Evolutionary conservation across 1,140 invertebrate species (phyloP).

Genomic region (Arctopsyche grandis): DNA sequence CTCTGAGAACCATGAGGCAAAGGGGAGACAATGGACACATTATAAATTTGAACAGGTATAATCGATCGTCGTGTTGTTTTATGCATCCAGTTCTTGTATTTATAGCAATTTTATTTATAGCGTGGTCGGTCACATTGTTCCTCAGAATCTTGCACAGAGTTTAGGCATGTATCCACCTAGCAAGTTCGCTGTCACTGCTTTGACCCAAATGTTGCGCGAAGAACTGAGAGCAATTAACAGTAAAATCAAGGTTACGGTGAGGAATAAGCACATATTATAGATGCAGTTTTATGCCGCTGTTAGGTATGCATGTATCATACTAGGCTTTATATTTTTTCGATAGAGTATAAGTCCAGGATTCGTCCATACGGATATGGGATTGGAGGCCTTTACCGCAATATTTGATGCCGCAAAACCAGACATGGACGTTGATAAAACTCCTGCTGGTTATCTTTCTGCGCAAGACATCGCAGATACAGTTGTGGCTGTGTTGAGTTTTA

Average conservation of each 20-base stretch:
- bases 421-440: background rate
- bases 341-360: conserved; percentile 72
- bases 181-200: conserved; percentile 76
- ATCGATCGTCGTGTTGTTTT: too few relatives aligned
- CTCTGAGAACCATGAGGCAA: conserved; percentile 70
- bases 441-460: conserved; percentile 15
- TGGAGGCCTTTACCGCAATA: background rate
- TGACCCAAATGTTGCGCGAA: conserved; percentile 71
- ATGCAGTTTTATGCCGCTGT: background rate
- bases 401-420: background rate
- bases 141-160: conserved; percentile 8
- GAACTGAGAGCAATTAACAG: conserved; percentile 69
- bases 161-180: conserved; percentile 71
- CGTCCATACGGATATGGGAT: conserved; percentile 68
- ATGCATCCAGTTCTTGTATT: too few relatives aligned
- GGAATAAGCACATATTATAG: conserved; percentile 12
- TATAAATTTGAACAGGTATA: conserved; percentile 71
- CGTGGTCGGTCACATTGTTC: conserved; percentile 45
- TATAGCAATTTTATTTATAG: conserved; percentile 12
- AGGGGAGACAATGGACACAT: conserved; percentile 73
- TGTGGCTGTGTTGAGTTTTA: background rate
- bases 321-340: conserved; percentile 51
- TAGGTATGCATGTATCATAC: background rate
- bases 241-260: conserved; percentile 75
- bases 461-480: conserved; percentile 26